phyloP scores from a whole-genome alignment of 2,113 vertebrate species.

The Oryzias melastigma region DNA sequence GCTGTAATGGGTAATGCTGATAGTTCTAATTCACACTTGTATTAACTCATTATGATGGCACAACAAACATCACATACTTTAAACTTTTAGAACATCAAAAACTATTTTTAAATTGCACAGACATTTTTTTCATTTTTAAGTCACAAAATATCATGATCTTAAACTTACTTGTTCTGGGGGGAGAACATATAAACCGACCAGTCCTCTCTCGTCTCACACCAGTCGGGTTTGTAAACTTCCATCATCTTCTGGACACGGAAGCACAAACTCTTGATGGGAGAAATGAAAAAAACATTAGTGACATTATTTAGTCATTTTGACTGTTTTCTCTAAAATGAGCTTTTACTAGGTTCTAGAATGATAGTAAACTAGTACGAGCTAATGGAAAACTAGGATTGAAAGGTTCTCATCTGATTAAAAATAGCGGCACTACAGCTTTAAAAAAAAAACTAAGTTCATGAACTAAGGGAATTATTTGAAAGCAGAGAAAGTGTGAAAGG shows the following conservation, averaged over 20 bases:
- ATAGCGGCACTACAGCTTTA: too few species aligned
- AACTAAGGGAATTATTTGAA: too few species aligned
- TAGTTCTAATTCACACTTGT: too few species aligned
- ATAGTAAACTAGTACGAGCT: too few species aligned
- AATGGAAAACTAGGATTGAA: too few species aligned
- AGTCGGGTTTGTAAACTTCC: constrained; percentile 93
- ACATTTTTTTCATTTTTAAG: neutral
- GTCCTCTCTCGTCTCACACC: constrained; percentile 90
- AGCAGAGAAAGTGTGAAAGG: too few species aligned
- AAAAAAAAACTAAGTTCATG: too few species aligned
- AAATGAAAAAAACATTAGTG: neutral
- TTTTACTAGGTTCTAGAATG: too few species aligned
- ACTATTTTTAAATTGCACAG: neutral
- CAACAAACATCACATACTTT: neutral
- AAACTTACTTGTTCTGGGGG: constrained; percentile 88
- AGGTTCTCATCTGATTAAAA: too few species aligned
- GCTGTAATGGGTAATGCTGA: too few species aligned
- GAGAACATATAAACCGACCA: constrained; percentile 98
- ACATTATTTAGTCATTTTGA: neutral
- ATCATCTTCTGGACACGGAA: constrained; percentile 97
- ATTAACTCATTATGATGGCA: too few species aligned
- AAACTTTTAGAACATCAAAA: too few species aligned
- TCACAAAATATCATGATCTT: neutral
- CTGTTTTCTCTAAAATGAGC: neutral
- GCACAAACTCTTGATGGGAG: constrained; percentile 82